These are phyloP conservation scores for Formicarius rufipectus DNA, from an alignment of 2,113 vertebrate genomes.

Conservation along the genomic window DNA sequence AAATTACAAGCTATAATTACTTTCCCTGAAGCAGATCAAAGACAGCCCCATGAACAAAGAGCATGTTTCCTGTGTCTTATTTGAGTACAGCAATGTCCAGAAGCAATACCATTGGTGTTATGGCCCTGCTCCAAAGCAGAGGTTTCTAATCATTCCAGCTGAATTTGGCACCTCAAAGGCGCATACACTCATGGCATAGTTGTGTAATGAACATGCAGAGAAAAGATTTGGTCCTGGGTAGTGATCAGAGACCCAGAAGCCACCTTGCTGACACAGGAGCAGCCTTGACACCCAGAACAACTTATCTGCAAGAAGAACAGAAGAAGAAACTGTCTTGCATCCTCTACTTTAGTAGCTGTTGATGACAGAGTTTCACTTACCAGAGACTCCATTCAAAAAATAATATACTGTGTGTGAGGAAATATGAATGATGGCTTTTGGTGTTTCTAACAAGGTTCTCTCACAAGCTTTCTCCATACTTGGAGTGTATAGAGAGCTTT, in stretches of 20 bases:
- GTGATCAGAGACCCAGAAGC: not conserved
- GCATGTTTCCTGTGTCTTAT: not conserved
- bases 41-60: not conserved
- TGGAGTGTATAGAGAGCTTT: not conserved
- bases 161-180: not conserved
- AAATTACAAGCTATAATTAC: not conserved
- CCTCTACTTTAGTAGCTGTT: not conserved
- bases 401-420: not conserved
- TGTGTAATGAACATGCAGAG: not conserved
- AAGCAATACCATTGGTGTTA: not conserved
- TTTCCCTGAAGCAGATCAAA: not conserved
- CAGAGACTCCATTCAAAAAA: not conserved
- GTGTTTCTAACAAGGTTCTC: not conserved
- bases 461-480: not conserved
- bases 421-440: not conserved
- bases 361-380: not conserved
- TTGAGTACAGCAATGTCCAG: not conserved
- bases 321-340: not conserved
- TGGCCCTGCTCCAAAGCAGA: not conserved
- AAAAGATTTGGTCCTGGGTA: not conserved
- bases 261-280: not conserved
- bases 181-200: not conserved
- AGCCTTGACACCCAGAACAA: not conserved
- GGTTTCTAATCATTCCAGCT: not conserved
- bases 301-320: not conserved